A percentile compares a stretch with the other conserved stretches of the same genome.
These are phyloP conservation scores for Agrochola circellaris DNA, from an alignment of 2,888 invertebrate genomes.

Conservation along the genomic window DNA sequence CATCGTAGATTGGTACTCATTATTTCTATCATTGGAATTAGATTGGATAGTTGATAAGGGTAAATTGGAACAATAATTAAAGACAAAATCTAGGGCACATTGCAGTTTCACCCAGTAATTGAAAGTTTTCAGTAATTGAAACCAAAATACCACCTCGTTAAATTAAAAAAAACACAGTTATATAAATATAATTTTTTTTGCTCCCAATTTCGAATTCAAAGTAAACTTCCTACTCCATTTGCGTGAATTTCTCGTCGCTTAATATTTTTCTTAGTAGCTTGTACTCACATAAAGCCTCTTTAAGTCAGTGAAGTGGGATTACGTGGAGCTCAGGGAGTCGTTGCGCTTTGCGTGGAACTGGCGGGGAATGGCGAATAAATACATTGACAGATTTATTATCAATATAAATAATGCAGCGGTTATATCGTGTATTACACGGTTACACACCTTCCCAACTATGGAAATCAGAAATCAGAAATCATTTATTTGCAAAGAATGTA, in stretches of 20 bases:
- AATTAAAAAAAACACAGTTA: constrained; percentile 19
- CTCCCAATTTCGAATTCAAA: constrained; percentile 41
- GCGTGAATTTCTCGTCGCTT: constrained; percentile 30
- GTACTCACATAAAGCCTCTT: constrained; percentile 45
- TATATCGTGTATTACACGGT: neutral
- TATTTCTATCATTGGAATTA: too few relatives aligned
- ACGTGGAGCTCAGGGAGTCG: constrained; percentile 33
- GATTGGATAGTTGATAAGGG: too few relatives aligned
- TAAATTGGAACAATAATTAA: too few relatives aligned
- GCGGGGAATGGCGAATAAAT: neutral
- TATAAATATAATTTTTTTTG: constrained; percentile 16
- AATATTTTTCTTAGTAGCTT: constrained; percentile 52
- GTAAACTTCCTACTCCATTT: constrained; percentile 40
- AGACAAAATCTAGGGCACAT: too few relatives aligned
- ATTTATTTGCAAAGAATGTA: too few relatives aligned
- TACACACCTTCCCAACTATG: neutral
- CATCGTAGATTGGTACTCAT: too few relatives aligned
- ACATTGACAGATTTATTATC: constrained; percentile 7
- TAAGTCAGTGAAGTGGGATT: constrained; percentile 51
- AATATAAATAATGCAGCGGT: constrained; percentile 28
- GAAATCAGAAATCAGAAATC: too few relatives aligned
- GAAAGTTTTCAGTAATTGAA: neutral
- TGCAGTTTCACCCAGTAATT: too few relatives aligned
- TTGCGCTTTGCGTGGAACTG: constrained; percentile 5
- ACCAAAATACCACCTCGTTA: constrained; percentile 2